A percentile compares a stretch with the other conserved stretches of the same genome.
Evolutionary conservation across 2,113 vertebrate genomes (phyloP).

Genomic region (Silurus glanis): DNA sequence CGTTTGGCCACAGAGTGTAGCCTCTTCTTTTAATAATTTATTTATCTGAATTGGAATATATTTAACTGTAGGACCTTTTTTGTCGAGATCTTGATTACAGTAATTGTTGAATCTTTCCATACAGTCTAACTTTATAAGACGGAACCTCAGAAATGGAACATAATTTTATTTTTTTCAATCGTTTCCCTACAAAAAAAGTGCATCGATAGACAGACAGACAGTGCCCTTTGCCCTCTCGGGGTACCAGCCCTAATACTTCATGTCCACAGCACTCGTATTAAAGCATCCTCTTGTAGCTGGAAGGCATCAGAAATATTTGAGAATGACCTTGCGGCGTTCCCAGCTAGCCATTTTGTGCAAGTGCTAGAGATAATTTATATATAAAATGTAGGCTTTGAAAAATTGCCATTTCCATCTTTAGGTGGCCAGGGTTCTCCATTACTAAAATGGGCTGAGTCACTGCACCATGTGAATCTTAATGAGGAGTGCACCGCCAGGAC

Average conservation of each 20-base stretch:
- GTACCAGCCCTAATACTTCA: constrained; percentile 21
- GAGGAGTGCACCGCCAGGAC: constrained; percentile 57
- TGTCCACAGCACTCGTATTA: constrained; percentile 59
- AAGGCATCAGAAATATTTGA: constrained; percentile 66
- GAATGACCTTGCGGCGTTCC: constrained; percentile 71
- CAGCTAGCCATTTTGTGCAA: constrained; percentile 59
- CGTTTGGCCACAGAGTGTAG: too few relatives aligned
- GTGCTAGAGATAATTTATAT: constrained; percentile 78
- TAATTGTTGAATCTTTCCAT: too few relatives aligned
- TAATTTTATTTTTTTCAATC: background rate
- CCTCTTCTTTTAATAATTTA: too few relatives aligned
- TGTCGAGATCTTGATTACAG: too few relatives aligned
- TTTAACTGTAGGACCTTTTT: too few relatives aligned
- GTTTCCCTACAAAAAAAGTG: constrained; percentile 21
- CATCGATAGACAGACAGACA: constrained; percentile 12
- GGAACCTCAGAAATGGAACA: background rate
- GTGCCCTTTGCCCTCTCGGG: constrained; percentile 17
- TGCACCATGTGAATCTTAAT: constrained; percentile 73
- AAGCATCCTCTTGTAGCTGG: constrained; percentile 48
- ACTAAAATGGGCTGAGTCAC: constrained; percentile 81
- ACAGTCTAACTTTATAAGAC: too few relatives aligned
- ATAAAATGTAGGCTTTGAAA: constrained; percentile 75
- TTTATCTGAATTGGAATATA: too few relatives aligned
- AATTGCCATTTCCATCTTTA: constrained; percentile 79
- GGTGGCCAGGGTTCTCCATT: constrained; percentile 78